A percentile compares a stretch with the other conserved stretches of the same genome.
These are phyloP conservation scores for Stenchaetothrips biformis DNA, from an alignment of 2,888 invertebrate genomes.

Conservation along the genomic window DNA sequence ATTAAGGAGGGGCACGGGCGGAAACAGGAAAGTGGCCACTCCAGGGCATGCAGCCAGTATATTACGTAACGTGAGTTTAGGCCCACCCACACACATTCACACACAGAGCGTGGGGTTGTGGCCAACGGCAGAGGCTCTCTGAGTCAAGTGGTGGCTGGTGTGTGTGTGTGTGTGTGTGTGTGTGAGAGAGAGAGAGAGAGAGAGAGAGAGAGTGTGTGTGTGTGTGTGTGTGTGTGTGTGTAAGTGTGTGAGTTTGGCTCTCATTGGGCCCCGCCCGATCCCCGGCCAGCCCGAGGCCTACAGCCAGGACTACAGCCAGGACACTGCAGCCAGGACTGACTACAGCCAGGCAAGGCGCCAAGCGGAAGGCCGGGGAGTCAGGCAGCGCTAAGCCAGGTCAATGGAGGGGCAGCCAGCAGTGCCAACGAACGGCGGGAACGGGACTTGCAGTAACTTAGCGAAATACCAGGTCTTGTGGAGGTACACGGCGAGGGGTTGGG, in stretches of 20 bases:
- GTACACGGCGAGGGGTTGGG: background rate
- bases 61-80: no score
- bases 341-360: background rate
- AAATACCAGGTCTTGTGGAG: no score
- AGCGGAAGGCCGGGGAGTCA: background rate
- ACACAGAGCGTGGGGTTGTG: background rate
- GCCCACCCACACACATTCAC: no score
- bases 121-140: background rate
- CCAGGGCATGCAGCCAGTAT: background rate
- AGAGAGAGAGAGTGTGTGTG: background rate
- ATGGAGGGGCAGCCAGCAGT: no score
- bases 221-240: background rate
- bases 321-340: no score
- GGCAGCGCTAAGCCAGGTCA: no score
- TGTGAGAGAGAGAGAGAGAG: background rate
- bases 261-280: background rate
- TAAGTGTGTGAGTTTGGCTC: background rate
- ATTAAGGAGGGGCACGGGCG: conserved; percentile 7
- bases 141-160: background rate
- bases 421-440: no score
- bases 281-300: background rate
- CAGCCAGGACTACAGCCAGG: no score
- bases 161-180: background rate
- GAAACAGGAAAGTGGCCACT: conserved; percentile 3
- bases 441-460: no score